Evolutionary conservation across 2,113 vertebrate species (phyloP), one percentile per base, ranked within the genome.

Genomic region (Noctilio leporinus): DNA sequence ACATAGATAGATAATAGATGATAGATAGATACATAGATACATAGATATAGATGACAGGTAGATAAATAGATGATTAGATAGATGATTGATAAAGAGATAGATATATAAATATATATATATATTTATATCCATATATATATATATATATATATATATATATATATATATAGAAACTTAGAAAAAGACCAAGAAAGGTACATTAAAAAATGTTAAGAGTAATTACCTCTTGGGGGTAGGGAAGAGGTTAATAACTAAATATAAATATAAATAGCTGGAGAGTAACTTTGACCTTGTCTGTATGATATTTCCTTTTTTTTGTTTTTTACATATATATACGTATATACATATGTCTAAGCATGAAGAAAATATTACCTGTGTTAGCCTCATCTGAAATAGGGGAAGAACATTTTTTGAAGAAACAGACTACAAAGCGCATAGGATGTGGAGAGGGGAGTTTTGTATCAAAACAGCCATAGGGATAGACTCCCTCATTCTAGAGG

Each of bases 331-430:
- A 77, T 10, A n/a, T n/a, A n/a, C n/a, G n/a, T n/a, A n/a, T n/a
- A n/a, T n/a, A n/a, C n/a, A n/a, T n/a, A n/a, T n/a, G n/a, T n/a
- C n/a, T n/a, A 95, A 93, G 82, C 76, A 4, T 96, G 94, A 95
- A 73, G 94, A 91, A 97, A 97, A 83, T 40, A 88, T 82, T 62
- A 96, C 69, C 90, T 91, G 86, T 26, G 87, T 96, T 97, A 97
- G 89, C 86, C 78, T 97, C 83, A 87, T 84, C 69, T 93, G 43
- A 90, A 80, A 35, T 72, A 38, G 70, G 80, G 17, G 64, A 87
- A 82, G 4, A 35, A 72, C 45, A 38, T 20, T 67, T 20, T 67
- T 47, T 64, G 83, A 96, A 94, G 49, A 97, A 97, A 76, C 10
- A 28, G 20, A 45, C 47, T 86, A 91, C 85, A n/a, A 55, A 88